Base-by-base conservation (phyloP, 35 echinoderm and acorn worm species). In the Strongylocentrotus purpuratus region DNA sequence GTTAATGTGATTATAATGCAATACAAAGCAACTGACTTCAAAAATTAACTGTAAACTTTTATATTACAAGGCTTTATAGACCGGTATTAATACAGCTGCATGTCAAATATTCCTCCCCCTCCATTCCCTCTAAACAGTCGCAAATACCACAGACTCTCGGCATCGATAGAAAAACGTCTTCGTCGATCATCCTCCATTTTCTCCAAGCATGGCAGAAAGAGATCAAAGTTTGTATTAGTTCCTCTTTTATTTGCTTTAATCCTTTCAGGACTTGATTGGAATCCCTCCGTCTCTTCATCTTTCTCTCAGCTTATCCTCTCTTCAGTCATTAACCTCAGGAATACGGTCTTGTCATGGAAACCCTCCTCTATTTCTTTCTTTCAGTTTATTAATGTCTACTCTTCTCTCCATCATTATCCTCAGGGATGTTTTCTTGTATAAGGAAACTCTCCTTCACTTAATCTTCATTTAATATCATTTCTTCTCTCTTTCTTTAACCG, bases 151-250 rank as follows among this genome's bases (percentile, higher is more conserved):
- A 47, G 91, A 58, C 47, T 93, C 3, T 50, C 48, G 20, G 91
- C 33, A 2, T 58, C 91, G 4, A 93, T 93, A 47, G 17, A 12
- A 41, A 41, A 41, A 50, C 46, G 13, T 4, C 48, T 93, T 46
- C 32, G 91, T 14, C 15, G 91, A n/a, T 55, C 91, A 58, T 93
- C 91, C 1, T 93, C 91, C n/a, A 46, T 93, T 50, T 50, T 93
- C 45, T 46, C 46, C 91, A 50, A 31, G 46, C 91, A 46, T 93
- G 91, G 48, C 31, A 22, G 33, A 33, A 89, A 89, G 87, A 89
- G 33, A 89, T 45, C 87, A 45, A 89, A 89, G 87, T 89, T 33
- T 89, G 87, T 89, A 89, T 46, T 18, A 22, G 65, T 78, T 78
- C 65, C 65, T n/a, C 65, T 22, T 78, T 78, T 25, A 71, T 71